Conservation (phyloP, 2,797 vertebrate species). For the Etheostoma perlongum region DNA sequence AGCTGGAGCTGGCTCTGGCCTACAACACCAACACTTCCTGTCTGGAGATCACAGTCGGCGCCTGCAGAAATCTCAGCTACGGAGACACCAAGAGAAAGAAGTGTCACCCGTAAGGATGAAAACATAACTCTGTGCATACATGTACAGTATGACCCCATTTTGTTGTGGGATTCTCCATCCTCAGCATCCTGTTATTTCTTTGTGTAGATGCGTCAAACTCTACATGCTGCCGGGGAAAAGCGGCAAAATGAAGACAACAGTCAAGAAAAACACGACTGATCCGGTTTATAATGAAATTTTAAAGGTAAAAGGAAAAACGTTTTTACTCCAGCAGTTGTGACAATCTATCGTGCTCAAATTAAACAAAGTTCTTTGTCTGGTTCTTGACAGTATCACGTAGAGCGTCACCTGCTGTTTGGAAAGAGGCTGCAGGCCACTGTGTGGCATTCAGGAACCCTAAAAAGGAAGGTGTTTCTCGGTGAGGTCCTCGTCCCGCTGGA, state of each 20-base stretch:
- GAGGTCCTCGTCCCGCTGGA: conserved; percentile 89
- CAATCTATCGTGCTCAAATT: background rate
- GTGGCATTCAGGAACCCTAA: conserved; percentile 90
- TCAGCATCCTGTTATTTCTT: background rate
- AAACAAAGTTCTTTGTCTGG: background rate
- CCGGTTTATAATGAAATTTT: conserved; percentile 90
- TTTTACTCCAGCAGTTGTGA: background rate
- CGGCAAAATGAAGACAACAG: conserved; percentile 89
- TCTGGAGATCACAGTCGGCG: conserved; percentile 88
- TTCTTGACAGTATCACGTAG: conserved; percentile 84
- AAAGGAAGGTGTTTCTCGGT: conserved; percentile 89
- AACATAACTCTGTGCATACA: background rate
- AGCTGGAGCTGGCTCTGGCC: conserved; percentile 88
- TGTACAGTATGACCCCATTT: background rate
- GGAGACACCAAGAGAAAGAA: conserved; percentile 89
- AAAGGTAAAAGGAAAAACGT: conserved; percentile 79
- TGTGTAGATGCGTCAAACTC: conserved; percentile 89
- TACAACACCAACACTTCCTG: conserved; percentile 82
- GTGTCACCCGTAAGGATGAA: conserved; percentile 90
- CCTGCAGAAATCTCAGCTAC: conserved; percentile 87
- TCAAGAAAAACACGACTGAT: conserved; percentile 89
- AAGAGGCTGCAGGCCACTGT: conserved; percentile 88
- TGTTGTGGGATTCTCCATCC: background rate
- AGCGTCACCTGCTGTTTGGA: conserved; percentile 82
- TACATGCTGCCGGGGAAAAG: conserved; percentile 88